These are phyloP conservation scores for Xyliphius kryptos DNA, from an alignment of 2,113 vertebrate genomes.

Conservation along the genomic window DNA sequence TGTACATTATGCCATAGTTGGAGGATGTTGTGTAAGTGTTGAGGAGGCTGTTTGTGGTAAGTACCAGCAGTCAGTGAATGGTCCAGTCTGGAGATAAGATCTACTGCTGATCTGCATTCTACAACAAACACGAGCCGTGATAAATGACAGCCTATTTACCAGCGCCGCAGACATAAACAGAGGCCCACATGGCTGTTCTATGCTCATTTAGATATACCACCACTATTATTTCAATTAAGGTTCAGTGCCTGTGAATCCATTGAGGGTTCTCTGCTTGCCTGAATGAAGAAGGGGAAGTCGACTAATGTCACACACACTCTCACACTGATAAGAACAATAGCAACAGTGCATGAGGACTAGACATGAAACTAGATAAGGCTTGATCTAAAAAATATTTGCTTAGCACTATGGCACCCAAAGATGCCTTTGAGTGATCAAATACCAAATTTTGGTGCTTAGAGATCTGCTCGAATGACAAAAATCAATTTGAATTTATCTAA, in stretches of 20 bases:
- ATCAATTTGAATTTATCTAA: background rate
- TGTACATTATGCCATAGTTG: too few species aligned
- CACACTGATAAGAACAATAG: slow-evolving; percentile 23
- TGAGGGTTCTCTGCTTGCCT: slow-evolving; percentile 52
- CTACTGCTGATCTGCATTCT: slow-evolving; percentile 55
- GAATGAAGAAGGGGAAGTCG: slow-evolving; percentile 47
- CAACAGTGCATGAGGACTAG: slow-evolving; percentile 19
- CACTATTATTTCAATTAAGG: slow-evolving; percentile 64
- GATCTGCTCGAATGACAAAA: slow-evolving; percentile 16
- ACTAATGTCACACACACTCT: slow-evolving; percentile 28
- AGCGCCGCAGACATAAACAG: slow-evolving; percentile 69
- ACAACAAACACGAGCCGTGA: slow-evolving; percentile 62
- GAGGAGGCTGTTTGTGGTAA: too few species aligned
- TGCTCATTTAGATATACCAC: slow-evolving; percentile 65
- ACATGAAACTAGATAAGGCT: slow-evolving; percentile 3
- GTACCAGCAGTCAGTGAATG: slow-evolving; percentile 46
- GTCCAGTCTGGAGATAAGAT: slow-evolving; percentile 61
- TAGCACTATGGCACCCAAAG: too few species aligned
- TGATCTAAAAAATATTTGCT: too few species aligned
- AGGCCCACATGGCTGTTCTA: slow-evolving; percentile 56
- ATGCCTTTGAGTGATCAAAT: too few species aligned
- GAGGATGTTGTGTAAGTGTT: too few species aligned
- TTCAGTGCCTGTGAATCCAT: slow-evolving; percentile 65
- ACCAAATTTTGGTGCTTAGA: slow-evolving; percentile 18
- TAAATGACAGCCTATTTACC: slow-evolving; percentile 61